Evolutionary conservation across 2,888 invertebrate species (phyloP).

Genomic region (Melipona bicolor): DNA sequence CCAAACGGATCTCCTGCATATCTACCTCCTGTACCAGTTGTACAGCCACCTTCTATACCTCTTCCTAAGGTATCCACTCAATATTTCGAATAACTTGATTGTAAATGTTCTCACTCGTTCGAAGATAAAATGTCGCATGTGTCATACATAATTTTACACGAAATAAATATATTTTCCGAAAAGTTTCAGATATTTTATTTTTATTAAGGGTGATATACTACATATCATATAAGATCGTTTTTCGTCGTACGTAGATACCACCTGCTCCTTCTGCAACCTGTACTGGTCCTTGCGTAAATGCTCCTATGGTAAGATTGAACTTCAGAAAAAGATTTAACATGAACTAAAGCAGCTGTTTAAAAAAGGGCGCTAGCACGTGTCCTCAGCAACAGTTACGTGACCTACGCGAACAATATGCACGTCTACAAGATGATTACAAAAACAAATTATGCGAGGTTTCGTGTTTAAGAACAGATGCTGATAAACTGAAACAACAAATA

Average conservation of each 20-base stretch:
- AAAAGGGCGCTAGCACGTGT: constrained; percentile 76
- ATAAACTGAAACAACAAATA: constrained; percentile 84
- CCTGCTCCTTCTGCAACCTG: constrained; percentile 61
- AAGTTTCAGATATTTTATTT: constrained; percentile 38
- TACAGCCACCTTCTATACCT: constrained; percentile 47
- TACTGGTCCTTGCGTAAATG: constrained; percentile 75
- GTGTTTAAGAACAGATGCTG: constrained; percentile 85
- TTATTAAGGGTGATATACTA: background rate
- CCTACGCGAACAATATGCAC: constrained; percentile 87
- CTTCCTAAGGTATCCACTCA: constrained; percentile 68
- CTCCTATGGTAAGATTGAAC: constrained; percentile 73
- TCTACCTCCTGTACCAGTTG: constrained; percentile 30
- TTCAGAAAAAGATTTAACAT: background rate
- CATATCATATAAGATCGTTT: constrained; percentile 25
- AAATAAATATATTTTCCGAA: constrained; percentile 68
- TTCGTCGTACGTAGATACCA: constrained; percentile 66
- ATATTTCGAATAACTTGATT: constrained; percentile 28
- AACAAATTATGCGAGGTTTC: constrained; percentile 89
- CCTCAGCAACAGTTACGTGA: constrained; percentile 86
- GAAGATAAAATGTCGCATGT: constrained; percentile 1
- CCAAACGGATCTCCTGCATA: constrained; percentile 23
- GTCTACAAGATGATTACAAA: constrained; percentile 89
- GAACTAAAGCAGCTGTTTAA: constrained; percentile 37
- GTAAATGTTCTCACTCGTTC: background rate
- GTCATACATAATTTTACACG: constrained; percentile 40